Evolutionary conservation across 2,888 invertebrate species (phyloP), one percentile per base, ranked within the genome.

Genomic region (Acrobasis repandana): DNA sequence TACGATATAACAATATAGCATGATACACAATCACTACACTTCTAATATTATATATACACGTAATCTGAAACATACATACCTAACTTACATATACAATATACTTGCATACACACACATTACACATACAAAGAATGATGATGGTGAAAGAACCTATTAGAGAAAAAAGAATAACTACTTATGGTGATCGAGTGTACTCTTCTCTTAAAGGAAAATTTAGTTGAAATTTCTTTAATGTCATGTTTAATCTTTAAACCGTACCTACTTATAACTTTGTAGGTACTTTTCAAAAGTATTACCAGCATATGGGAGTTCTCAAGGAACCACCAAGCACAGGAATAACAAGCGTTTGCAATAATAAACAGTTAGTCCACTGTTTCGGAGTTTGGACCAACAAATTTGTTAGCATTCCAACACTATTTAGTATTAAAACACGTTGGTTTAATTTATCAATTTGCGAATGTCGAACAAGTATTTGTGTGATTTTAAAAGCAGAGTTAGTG

Each of bases 331-430:
- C 65, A 61, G 64, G 62, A 73, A 73, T 70, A 75, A 69, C 70
- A 73, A 63, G 66, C 80, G 79, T 76, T 76, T 80, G 77, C 64
- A 80, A 85, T 68, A 86, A 86, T 77, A 87, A 87, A 87, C 82
- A 83, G 43, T 52, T 51, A 59, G 43, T 51, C 43, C 51, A 38
- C 50, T 20, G 51, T 34, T 20, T 51, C n/a, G 49, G 36, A 48
- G 43, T 48, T 33, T 16, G 16, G 15, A 49, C 48, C 18, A 59
- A 28, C 63, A 62, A 43, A 54, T 70, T 74, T 75, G 72, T 74
- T 73, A 68, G 67, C 69, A 71, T 76, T 77, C 68, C 68, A 47
- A 65, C 34, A 63, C 9, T 61, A 48, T 62, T 57, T 60, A 60
- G 54, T 48, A 49, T 57, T 57, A 56, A 62, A 62, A 63, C 61